Evolutionary conservation across 2,113 vertebrate species (phyloP), one percentile per base, ranked within the genome.

Genomic region (Ornithorhynchus anatinus): DNA sequence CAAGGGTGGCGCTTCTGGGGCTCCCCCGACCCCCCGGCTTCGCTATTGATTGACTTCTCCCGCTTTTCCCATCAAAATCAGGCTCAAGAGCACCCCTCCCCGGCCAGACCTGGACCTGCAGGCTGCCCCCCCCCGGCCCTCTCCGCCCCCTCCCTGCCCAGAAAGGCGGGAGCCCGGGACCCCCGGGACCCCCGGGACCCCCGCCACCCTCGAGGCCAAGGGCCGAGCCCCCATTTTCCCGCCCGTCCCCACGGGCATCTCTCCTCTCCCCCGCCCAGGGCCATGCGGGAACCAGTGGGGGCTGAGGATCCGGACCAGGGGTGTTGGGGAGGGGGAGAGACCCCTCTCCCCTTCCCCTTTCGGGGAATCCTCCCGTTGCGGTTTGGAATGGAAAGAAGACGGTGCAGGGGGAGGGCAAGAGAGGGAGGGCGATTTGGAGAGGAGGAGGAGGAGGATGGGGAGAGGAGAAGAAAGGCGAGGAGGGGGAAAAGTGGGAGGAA

Each of bases 21-120:
- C n/a, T n/a, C n/a, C n/a, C n/a, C n/a, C n/a, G n/a, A n/a, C n/a
- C n/a, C n/a, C n/a, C n/a, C n/a, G n/a, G n/a, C n/a, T n/a, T n/a
- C n/a, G n/a, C n/a, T n/a, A n/a, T n/a, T n/a, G n/a, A n/a, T 59
- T n/a, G n/a, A n/a, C 56, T n/a, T 58, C 25, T 47, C 38, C 4
- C n/a, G 19, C 17, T 69, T 45, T n/a, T n/a, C 50, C 53, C 76
- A 68, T 43, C 60, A 45, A 81, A 82, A 71, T 11, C 31, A 66
- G 66, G 77, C 72, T 62, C 65, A 57, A 56, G 77, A 62, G 85
- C 80, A 77, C 85, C 80, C 80, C 79, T 77, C 33, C 61, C 35
- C 42, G 82, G 67, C 60, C 23, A 16, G 38, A 35, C 44, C 58
- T 47, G 38, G 69, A 8, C n/a, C 38, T 50, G 17, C 68, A 8